Conservation (phyloP, 2,888 invertebrate species). For the Litoditis marina region DNA sequence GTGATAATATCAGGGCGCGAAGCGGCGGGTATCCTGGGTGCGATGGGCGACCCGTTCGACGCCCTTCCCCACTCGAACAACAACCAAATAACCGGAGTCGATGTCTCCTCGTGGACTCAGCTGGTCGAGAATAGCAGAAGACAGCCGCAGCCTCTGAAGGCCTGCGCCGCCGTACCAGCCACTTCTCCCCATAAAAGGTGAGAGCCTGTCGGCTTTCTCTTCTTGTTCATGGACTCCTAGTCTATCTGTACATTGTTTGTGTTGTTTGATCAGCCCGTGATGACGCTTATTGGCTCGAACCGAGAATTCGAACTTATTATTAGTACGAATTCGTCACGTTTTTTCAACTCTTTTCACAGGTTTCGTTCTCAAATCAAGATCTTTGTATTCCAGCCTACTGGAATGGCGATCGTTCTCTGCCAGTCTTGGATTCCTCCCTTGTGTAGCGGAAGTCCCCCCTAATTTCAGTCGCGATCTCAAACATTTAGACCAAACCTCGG, state of each 20-base stretch:
- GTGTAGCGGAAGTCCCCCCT: constrained; percentile 32
- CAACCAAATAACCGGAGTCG: constrained; percentile 9
- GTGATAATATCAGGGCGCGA: constrained; percentile 23
- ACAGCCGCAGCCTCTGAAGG: constrained; percentile 31
- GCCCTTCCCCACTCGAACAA: constrained; percentile 28
- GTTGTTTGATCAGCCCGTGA: too few species aligned
- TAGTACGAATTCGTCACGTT: too few species aligned
- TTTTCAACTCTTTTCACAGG: too few species aligned
- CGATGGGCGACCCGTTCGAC: constrained; percentile 47
- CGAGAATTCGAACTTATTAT: too few species aligned
- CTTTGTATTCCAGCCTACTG: constrained; percentile 18
- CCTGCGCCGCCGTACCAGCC: too few species aligned
- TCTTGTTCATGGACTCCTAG: too few species aligned
- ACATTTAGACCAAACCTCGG: constrained; percentile 76
- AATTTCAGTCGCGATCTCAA: constrained; percentile 77
- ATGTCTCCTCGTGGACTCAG: constrained; percentile 22
- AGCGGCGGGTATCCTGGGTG: constrained; percentile 39
- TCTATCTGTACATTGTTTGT: too few species aligned
- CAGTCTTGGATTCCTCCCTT: constrained; percentile 34
- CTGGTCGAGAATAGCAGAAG: constrained; percentile 34
- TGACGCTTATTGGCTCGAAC: too few species aligned
- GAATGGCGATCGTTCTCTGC: constrained; percentile 42
- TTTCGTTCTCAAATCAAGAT: too few species aligned
- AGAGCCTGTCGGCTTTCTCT: too few species aligned
- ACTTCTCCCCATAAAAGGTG: too few species aligned